These are phyloP conservation scores for Melinaea menophilus DNA, from an alignment of 2,888 invertebrate species.

Conservation along the genomic window DNA sequence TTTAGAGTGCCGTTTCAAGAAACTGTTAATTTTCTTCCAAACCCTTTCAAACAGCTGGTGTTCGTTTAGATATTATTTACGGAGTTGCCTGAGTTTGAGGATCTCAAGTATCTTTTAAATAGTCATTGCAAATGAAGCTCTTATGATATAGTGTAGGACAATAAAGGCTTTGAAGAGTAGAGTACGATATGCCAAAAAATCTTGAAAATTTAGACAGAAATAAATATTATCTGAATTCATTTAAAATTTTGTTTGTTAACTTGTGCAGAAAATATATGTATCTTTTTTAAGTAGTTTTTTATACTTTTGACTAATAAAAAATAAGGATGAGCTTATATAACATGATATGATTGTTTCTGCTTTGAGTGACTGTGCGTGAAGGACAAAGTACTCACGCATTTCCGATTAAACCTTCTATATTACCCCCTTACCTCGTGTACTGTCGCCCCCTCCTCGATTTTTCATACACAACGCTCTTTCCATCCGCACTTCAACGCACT, in stretches of 20 bases:
- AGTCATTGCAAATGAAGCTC: slow-evolving; percentile 13
- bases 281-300: too few relatives aligned
- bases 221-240: neutral
- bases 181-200: neutral
- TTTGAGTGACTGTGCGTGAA: slow-evolving; percentile 29
- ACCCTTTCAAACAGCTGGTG: slow-evolving; percentile 58
- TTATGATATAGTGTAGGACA: neutral
- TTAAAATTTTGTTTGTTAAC: too few relatives aligned
- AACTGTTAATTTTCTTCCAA: slow-evolving; percentile 28
- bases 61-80: slow-evolving; percentile 66
- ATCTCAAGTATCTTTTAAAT: slow-evolving; percentile 23
- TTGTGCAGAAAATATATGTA: too few relatives aligned
- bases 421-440: slow-evolving; percentile 60
- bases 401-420: slow-evolving; percentile 69
- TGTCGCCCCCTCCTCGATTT: slow-evolving; percentile 73
- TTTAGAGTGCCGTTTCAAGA: slow-evolving; percentile 25
- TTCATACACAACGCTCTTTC: slow-evolving; percentile 66
- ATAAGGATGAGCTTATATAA: slow-evolving; percentile 3
- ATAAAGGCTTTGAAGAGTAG: slow-evolving; percentile 1
- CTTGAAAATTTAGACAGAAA: neutral
- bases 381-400: slow-evolving; percentile 46
- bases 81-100: slow-evolving; percentile 58
- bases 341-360: slow-evolving; percentile 24
- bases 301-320: neutral
- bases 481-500: slow-evolving; percentile 73